These are phyloP conservation scores for Bombylius major DNA, from an alignment of 2,888 invertebrate genomes.

Conservation along the genomic window DNA sequence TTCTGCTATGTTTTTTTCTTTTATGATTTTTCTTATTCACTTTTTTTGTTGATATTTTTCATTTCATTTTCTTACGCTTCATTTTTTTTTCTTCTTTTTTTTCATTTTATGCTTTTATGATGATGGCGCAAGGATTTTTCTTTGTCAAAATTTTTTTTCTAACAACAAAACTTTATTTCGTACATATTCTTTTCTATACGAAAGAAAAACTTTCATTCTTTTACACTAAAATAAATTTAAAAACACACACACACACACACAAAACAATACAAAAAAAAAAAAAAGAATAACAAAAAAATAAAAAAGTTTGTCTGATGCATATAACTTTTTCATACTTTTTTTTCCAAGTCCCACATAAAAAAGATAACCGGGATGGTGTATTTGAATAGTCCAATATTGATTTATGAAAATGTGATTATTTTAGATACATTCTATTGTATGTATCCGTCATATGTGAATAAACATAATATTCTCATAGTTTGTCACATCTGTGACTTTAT, in stretches of 20 bases:
- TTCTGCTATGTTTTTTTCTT: background rate
- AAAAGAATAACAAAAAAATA: background rate
- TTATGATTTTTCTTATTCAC: background rate
- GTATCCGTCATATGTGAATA: background rate
- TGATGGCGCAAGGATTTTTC: background rate
- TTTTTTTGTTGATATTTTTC: background rate
- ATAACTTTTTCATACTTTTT: background rate
- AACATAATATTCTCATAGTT: background rate
- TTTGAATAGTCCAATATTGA: conserved; percentile 1
- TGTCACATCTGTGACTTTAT: background rate
- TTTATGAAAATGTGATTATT: conserved; percentile 10
- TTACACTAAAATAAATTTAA: too few relatives aligned
- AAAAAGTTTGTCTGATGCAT: background rate
- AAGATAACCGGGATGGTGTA: too few relatives aligned
- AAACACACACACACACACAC: too few relatives aligned
- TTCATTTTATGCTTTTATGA: background rate
- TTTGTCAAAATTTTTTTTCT: background rate
- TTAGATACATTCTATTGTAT: background rate
- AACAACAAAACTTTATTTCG: too few relatives aligned
- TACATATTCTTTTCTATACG: too few relatives aligned
- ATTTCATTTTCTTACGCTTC: background rate
- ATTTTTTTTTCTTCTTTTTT: background rate
- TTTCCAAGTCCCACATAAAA: too few relatives aligned
- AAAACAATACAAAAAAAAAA: too few relatives aligned
- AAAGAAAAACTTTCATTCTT: too few relatives aligned